Base-by-base conservation (phyloP, 2,888 invertebrate species). In the Rotaria magnacalcarata region DNA sequence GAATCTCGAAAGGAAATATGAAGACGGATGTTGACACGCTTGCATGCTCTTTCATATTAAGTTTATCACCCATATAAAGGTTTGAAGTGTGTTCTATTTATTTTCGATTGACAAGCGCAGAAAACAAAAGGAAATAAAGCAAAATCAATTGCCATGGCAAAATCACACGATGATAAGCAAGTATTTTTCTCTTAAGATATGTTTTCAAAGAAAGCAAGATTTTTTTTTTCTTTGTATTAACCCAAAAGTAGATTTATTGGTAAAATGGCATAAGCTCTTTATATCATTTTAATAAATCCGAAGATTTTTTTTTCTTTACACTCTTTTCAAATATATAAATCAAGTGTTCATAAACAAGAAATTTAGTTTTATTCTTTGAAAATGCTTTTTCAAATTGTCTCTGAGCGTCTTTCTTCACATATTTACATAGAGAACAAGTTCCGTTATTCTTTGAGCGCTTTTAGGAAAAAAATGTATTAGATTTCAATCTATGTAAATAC, bases 21-120 rank as follows among this genome's bases (percentile, higher is more conserved):
- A 67, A 67, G 67, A 67, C 67, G 67, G 67, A 67, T 67, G 67
- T 67, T 67, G 27, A 67, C 67, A 67, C 34, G 19, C 67, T 34
- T 19, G 67, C 67, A 67, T 67, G 67, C 34, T 67, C 14, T 34
- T 67, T 34, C 7, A 14, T 67, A 41, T 67, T 19, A 19, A 67
- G 67, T 34, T 41, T 67, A 67, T 27, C 19, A 19, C 5, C 16
- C 34, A 67, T 27, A 34, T 67, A 67, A 14, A 34, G 4, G 1
- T 67, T 67, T 41, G 34, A 67, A 67, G 19, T 67, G 1, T 67
- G 14, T 41, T 27, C 4, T 67, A 67, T 67, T 60, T 67, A 67
- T 41, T 67, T 67, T 67, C 67, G 0, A 34, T 19, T 41, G 27
- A 67, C 34, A 27, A 67, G 10, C 1, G 14, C 34, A 67, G 34